Evolutionary conservation across 1,140 invertebrate genomes (phyloP), one percentile per base, ranked within the genome.

Genomic region (Drosophila setifemur): DNA sequence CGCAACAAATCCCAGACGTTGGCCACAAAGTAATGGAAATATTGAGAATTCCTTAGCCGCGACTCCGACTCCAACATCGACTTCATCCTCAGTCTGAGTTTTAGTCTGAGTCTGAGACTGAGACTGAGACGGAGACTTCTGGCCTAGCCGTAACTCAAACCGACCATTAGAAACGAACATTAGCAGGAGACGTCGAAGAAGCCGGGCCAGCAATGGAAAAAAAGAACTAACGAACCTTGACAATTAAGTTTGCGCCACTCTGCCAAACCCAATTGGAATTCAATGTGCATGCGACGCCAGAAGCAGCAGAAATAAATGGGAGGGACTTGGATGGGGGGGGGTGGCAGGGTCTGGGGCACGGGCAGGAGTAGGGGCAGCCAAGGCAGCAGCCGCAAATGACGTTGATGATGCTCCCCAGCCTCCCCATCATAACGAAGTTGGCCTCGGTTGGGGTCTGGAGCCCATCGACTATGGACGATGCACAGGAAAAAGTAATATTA

Each of bases 231-330:
- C 78, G 78, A 83, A 83, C 78, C 78, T 85, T 83, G 78, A 83
- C 78, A 83, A 83, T 83, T 83, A 83, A 83, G 74, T 83, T 83
- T 83, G 69, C 74, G 79, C 79, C 79, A 85, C 73, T 79, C 73
- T 83, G 79, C 74, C 78, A 83, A 83, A 85, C 75, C 71, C 81
- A 83, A 83, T 83, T 83, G 78, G 81, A 83, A 83, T 83, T 83
- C 78, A 83, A 83, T 83, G 78, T 83, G 79, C 79, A 82, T 82
- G 79, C 78, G 69, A 82, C 68, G 79, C 50, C 77, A 29, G 68
- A 72, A 67, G 64, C 42, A 55, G 66, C 76, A 43, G 66, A 21
- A 58, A 58, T 16, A 37, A 37, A n/a, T n/a, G 66, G 28, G 28
- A 57, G 11, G 11, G 14, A n/a, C 44, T n/a, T n/a, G n/a, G 25